Base-by-base conservation (phyloP, 2,888 invertebrate genomes). In the Caenorhabditis parvicauda region DNA sequence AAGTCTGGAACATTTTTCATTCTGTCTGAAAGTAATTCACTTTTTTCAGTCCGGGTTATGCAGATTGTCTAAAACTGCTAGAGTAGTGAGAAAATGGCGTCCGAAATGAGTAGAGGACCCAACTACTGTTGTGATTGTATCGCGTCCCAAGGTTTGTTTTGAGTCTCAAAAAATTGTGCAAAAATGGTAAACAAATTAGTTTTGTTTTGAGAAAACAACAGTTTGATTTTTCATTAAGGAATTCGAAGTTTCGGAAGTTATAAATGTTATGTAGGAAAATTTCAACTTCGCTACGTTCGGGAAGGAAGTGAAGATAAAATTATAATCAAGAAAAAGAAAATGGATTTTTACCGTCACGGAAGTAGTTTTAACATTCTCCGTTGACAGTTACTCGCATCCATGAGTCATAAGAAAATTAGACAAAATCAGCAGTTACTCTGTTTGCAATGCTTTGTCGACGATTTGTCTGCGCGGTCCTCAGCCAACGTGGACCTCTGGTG, bases 41-140 rank as follows among this genome's bases (percentile, higher is more conserved):
- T 9, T 38, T 38, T 38, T 21, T 21, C 12, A 17, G 38, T 32
- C 9, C 19, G 17, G 17, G 5, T 38, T 38, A 3, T 19, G n/a
- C 19, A 38, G 4, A 5, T 17, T 32, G 9, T 32, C 35, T 17
- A 19, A 5, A 21, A 54, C 44, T 49, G 59, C 54, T 27, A 50
- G 50, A 37, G 50, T 41, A 44, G 54, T 43, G 59, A 59, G 48
- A 53, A 48, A 45, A 69, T 69, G 69, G 61, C 69, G 43, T 65
- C 65, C 27, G 69, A 69, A 44, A 65, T 69, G 69, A 69, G 69
- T 48, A 28, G 69, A 44, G 69, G 59, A 21, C 63, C 52, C 43
- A 65, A 69, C 51, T 70, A 60, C 59, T 81, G 81, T 64, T 81
- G 81, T 64, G 81, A 81, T 56, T 81, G 81, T 54, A 63, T 74